Evolutionary conservation across 1,140 invertebrate genomes (phyloP), one percentile per base, ranked within the genome.

Genomic region (Hyphantria cunea): DNA sequence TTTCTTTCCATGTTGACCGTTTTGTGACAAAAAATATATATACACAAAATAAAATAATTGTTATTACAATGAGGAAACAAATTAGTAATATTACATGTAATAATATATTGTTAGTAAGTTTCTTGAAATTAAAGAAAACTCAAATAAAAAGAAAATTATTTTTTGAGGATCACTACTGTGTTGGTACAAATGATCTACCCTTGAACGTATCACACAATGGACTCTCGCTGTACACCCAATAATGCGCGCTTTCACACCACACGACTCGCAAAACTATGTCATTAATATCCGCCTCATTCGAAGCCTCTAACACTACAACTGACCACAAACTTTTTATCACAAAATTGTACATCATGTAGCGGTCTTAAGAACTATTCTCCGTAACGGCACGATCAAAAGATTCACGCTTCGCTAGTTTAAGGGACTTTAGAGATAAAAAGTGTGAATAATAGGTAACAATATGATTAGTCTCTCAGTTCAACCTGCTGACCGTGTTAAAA

Each of bases 291-390:
- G 45, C 55, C 34, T 39, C 45, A 31, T 7, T 58, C 45, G 34
- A 49, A 58, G 47, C 60, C 44, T 14, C 66, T 56, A 68, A 70
- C 63, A 62, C 54, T 66, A 55, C 50, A 64, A 74, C 75, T 74
- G 73, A 67, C 71, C 70, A 66, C 51, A 61, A 65, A 74, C 68
- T 80, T 78, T 78, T 78, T 73, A 74, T 53, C 34, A 55, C 13
- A 17, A 44, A 61, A 50, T 55, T 51, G 45, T 56, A 56, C 61
- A 58, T 68, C 66, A 64, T 52, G 14, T 64, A 62, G 53, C 68
- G 64, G 59, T 60, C 39, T 42, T 5, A 11, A 66, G 37, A 60
- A 66, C 54, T 64, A 48, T 53, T 58, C 31, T 63, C 64, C 71
- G 71, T 70, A 67, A 62, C 64, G 71, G 69, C 62, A 66, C 56